These are phyloP conservation scores for Penaeus vannamei DNA, from an alignment of 1,140 invertebrate species.

Conservation along the genomic window DNA sequence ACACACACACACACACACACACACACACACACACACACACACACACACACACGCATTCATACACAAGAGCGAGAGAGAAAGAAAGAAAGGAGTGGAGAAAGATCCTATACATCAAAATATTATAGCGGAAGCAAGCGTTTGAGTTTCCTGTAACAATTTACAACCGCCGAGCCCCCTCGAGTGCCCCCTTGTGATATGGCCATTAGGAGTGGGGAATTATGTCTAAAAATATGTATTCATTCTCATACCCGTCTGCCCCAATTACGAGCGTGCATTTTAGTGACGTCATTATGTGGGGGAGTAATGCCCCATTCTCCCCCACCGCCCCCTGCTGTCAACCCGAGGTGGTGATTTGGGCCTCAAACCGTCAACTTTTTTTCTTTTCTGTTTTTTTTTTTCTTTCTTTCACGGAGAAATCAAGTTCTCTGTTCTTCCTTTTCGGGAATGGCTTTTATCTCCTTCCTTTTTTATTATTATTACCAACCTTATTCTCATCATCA, in stretches of 20 bases:
- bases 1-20: too few species aligned
- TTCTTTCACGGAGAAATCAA: neutral
- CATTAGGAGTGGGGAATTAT: slow-evolving; percentile 58
- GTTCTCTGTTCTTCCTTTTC: neutral
- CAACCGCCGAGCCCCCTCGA: neutral
- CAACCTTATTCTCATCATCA: neutral
- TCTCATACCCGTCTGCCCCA: slow-evolving; percentile 57
- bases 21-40: too few species aligned
- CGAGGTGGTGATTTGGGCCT: slow-evolving; percentile 5
- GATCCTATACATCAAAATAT: slow-evolving; percentile 5
- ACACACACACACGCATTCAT: too few species aligned
- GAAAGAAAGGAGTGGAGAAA: too few species aligned
- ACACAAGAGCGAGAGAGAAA: too few species aligned
- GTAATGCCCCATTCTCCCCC: slow-evolving; percentile 2
- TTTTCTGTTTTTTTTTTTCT: neutral
- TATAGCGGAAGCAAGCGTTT: slow-evolving; percentile 56
- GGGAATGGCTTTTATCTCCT: neutral
- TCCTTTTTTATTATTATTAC: neutral
- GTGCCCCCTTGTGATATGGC: neutral
- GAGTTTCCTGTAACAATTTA: slow-evolving; percentile 53
- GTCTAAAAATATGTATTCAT: slow-evolving; percentile 56
- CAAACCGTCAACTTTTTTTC: neutral
- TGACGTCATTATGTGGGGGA: slow-evolving; percentile 39
- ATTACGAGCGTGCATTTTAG: slow-evolving; percentile 58
- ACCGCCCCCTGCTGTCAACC: slow-evolving; percentile 32